Evolutionary conservation across 2,888 invertebrate genomes (phyloP), one percentile per base, ranked within the genome.

Genomic region (Eupithecia abbreviata): DNA sequence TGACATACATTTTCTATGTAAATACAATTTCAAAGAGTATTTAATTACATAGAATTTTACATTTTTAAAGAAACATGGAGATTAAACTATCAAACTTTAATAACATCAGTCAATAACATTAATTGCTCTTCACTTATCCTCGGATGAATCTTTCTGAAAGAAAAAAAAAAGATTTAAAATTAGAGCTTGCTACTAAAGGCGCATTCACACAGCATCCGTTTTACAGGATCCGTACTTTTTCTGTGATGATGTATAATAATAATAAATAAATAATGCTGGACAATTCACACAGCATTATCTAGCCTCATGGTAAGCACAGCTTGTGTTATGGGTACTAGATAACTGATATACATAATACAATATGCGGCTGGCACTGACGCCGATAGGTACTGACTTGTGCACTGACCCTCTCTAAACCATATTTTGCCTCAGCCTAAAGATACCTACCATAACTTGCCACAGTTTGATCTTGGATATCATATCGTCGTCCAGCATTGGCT

Each of bases 401-500:
- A 30, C 30, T 30, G 30, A 30, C 30, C 30, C 30, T 30, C 30
- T 30, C 30, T 30, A 30, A 30, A 30, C 30, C 30, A 30, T 30
- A 30, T 30, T 30, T 30, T 30, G 49, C 49, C 51, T n/a, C 6
- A 51, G 51, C 51, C 5, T 7, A 15, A 51, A n/a, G 15, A 5
- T 0, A 68, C 68, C 79, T 87, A 93, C 94, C 93, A 94, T 91
- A 10, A 93, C 87, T 85, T 94, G 91, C 93, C 92, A 93, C 58
- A 94, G 84, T 78, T 93, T 94, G 83, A 93, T 88, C 81, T 94
- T 93, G 67, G 93, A 85, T 45, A 94, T 84, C 76, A 91, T 75
- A 41, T 92, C 89, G n/a, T 93, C 93, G 75, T 94, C 94, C 69
- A 95, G 77, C 94, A 95, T 94, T 0, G 94, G 94, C 66, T 93